A percentile compares a stretch with the other conserved stretches of the same genome.
phyloP scores from a whole-genome alignment of 1,140 invertebrate species.

The Apolygus lucorum region DNA sequence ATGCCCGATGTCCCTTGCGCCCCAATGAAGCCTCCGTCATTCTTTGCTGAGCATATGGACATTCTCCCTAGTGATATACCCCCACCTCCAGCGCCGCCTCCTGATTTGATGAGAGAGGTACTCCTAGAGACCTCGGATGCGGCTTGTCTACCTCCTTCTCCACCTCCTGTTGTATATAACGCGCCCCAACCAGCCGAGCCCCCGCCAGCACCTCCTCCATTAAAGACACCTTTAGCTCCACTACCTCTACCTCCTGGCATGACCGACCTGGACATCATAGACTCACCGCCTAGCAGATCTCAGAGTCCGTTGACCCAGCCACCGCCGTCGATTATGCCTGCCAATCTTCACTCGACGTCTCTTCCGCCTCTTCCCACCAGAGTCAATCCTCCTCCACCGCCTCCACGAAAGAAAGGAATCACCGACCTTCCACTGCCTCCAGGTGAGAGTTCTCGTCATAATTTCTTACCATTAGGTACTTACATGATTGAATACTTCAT shows the following conservation, averaged over 20 bases:
- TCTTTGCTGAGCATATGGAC: slow-evolving; percentile 10
- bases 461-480: no score
- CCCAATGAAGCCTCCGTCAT: not conserved
- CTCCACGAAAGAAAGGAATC: slow-evolving; percentile 54
- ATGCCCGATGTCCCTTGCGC: slow-evolving; percentile 11
- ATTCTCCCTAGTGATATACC: slow-evolving; percentile 24
- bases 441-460: slow-evolving; percentile 42
- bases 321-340: no score
- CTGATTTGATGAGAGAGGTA: slow-evolving; percentile 27
- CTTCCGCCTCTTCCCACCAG: no score
- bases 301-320: slow-evolving; percentile 43
- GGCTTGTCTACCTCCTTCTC: slow-evolving; percentile 23
- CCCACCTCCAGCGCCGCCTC: slow-evolving; percentile 30
- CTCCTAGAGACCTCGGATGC: not conserved
- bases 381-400: slow-evolving; percentile 28
- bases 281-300: slow-evolving; percentile 55
- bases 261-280: slow-evolving; percentile 60
- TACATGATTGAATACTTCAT: no score
- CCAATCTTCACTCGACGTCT: no score
- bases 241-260: slow-evolving; percentile 78
- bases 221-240: slow-evolving; percentile 43
- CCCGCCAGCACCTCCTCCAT: slow-evolving; percentile 35
- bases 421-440: slow-evolving; percentile 85
- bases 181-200: slow-evolving; percentile 36
- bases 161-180: slow-evolving; percentile 35